Evolutionary conservation across 2,888 invertebrate species (phyloP), one percentile per base, ranked within the genome.

Genomic region (Drosophila sordidapex): DNA sequence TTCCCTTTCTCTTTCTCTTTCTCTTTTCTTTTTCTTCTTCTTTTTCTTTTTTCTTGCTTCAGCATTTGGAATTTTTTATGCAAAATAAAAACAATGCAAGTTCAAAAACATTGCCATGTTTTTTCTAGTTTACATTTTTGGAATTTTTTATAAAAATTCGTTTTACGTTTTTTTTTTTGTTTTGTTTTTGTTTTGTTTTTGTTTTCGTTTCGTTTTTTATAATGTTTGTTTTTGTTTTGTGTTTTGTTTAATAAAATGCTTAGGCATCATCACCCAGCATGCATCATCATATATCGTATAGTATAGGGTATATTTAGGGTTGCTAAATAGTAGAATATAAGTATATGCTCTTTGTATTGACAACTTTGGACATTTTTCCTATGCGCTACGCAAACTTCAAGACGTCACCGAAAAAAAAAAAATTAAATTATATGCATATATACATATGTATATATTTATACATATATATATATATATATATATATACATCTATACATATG

Each of bases 121-220:
- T 65, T 4, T 67, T 66, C 59, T 72, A 67, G 49, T 58, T 63
- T 70, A 75, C 54, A 62, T 68, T 74, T 70, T 67, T 70, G 64
- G 75, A 84, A 86, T 82, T 78, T 87, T 82, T 87, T 81, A 75
- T 52, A 89, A 86, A 89, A 89, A 89, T 89, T 87, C 87, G 64
- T 74, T 78, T 80, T 74, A 74, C 74, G 53, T 29, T 76, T 66
- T 76, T 79, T 72, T 69, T 59, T 60, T 61, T 52, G 25, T 76
- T 66, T 73, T 8, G 18, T 31, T 75, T 71, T 66, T 48, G 49
- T 61, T 59, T 21, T 6, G 48, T 43, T 51, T 62, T 46, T 8
- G 29, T 60, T 62, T 60, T 43, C 35, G 35, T 68, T 54, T 36
- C 5, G 21, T 31, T 35, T 7, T 51, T 49, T 60, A 54, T 62